Percentiles rank a stretch among this genome's conserved stretches.
phyloP scores from a whole-genome alignment of 2,888 invertebrate genomes.

The Caenorhabditis imperialis region DNA sequence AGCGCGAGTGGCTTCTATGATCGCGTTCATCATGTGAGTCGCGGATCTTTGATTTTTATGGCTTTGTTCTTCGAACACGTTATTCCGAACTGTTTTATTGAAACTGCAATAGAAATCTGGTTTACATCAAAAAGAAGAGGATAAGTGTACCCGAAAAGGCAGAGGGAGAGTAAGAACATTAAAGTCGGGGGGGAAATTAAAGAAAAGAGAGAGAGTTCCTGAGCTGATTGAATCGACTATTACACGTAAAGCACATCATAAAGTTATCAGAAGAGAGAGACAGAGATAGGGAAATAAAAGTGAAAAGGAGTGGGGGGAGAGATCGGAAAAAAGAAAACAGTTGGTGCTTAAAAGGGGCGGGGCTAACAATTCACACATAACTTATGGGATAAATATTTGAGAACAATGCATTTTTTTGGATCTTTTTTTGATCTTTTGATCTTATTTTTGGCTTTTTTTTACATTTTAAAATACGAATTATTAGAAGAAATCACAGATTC shows the following conservation, averaged over 20 bases:
- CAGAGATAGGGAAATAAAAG: neutral
- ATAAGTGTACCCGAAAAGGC: slow-evolving; percentile 2
- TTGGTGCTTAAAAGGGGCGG: neutral
- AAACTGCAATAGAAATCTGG: slow-evolving; percentile 17
- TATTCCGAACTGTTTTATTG: slow-evolving; percentile 8
- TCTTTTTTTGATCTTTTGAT: slow-evolving; percentile 4
- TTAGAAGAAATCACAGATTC: slow-evolving; percentile 48
- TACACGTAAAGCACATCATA: slow-evolving; percentile 25
- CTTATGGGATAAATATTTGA: no score
- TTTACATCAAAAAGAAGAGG: neutral
- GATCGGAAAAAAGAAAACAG: slow-evolving; percentile 18
- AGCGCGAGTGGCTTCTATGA: no score
- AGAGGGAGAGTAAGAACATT: neutral
- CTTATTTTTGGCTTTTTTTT: slow-evolving; percentile 18
- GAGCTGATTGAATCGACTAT: slow-evolving; percentile 39
- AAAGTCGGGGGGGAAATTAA: neutral
- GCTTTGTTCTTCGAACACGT: neutral
- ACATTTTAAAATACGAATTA: no score
- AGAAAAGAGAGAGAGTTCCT: slow-evolving; percentile 12
- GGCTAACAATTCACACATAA: slow-evolving; percentile 6
- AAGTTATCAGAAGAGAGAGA: neutral
- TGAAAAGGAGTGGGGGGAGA: slow-evolving; percentile 8
- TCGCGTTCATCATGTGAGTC: neutral
- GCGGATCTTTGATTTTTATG: no score
- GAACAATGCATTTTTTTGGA: no score